Percentiles rank a stretch among this genome's conserved stretches.
Evolutionary conservation across 2,888 invertebrate genomes (phyloP).

Genomic region (Melanchra persicariae): DNA sequence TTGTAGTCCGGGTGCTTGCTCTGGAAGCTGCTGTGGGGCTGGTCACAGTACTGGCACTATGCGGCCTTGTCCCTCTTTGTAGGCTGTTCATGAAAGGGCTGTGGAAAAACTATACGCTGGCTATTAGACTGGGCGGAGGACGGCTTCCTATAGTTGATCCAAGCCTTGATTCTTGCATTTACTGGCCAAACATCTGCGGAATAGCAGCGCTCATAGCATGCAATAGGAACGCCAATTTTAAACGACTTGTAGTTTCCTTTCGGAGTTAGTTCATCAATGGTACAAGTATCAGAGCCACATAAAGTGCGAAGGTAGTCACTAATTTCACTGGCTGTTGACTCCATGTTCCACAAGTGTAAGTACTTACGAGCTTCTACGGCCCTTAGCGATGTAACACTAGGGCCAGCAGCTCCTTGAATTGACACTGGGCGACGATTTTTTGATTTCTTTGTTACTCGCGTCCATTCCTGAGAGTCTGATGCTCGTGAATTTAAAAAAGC

Average conservation of each 20-base stretch:
- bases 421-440: conserved; percentile 9
- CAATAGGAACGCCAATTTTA: conserved; percentile 8
- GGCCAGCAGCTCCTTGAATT: conserved; percentile 14
- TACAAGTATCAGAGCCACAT: conserved; percentile 2
- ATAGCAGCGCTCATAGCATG: conserved; percentile 6
- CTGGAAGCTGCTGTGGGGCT: not conserved
- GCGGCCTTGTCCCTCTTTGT: not conserved
- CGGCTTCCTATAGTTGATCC: too few species aligned
- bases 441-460: not conserved
- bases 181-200: conserved; percentile 10
- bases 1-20: not conserved
- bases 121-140: too few species aligned
- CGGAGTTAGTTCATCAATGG: conserved; percentile 10
- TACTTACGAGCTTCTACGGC: conserved; percentile 7
- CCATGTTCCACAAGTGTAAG: conserved; percentile 13
- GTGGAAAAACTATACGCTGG: not conserved
- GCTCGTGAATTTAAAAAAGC: not conserved
- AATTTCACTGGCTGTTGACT: conserved; percentile 14
- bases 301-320: not conserved
- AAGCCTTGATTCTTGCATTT: not conserved
- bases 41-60: not conserved
- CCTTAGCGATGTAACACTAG: conserved; percentile 4
- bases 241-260: conserved; percentile 9
- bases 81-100: conserved; percentile 2
- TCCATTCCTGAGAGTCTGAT: not conserved